Evolutionary conservation across 2,113 vertebrate species (phyloP).

Genomic region (Nymphicus hollandicus): DNA sequence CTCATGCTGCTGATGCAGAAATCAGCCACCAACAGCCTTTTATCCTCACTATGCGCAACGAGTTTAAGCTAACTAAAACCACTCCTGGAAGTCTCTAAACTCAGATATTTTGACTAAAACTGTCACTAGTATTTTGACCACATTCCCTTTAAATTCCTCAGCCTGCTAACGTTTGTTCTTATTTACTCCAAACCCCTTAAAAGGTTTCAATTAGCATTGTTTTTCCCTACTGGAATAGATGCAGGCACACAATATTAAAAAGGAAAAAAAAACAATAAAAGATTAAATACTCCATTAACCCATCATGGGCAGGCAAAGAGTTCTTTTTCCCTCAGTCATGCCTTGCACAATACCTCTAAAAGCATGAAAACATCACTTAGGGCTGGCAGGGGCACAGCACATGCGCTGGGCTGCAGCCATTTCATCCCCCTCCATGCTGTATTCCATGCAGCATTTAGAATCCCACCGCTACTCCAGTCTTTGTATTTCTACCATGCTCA

Average conservation of each 20-base stretch:
- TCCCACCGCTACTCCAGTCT: neutral
- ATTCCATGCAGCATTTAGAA: neutral
- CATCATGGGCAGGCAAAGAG: neutral
- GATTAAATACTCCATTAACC: neutral
- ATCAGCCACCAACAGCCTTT: neutral
- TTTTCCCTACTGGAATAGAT: neutral
- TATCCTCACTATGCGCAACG: neutral
- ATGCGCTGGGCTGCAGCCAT: rapidly evolving
- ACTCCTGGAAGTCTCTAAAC: neutral
- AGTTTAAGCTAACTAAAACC: neutral
- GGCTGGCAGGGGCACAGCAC: neutral
- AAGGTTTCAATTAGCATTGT: neutral
- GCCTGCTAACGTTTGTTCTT: neutral
- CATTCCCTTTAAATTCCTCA: slow-evolving; percentile 5
- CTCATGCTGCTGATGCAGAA: neutral
- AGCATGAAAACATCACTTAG: neutral
- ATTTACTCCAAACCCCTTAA: neutral
- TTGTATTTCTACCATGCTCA: rapidly evolving
- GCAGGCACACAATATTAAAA: neutral
- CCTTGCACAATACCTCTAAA: neutral
- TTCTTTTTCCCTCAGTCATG: neutral
- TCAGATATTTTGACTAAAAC: neutral
- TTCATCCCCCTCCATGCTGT: neutral
- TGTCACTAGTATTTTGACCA: neutral
- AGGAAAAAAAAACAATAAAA: neutral